phyloP scores from a whole-genome alignment of 2,113 vertebrate genomes.

The Loxodonta africana region DNA sequence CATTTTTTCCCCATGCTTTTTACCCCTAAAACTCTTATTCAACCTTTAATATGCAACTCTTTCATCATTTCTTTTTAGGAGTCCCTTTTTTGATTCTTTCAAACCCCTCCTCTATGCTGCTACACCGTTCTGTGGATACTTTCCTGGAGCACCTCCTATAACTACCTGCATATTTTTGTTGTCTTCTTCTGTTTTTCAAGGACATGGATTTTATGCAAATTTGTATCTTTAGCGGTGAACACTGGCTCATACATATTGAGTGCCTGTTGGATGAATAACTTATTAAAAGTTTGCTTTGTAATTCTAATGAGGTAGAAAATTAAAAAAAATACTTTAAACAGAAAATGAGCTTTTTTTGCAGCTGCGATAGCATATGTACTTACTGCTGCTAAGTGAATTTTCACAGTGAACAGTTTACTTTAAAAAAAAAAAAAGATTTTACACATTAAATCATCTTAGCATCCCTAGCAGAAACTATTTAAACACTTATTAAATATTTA shows the following conservation, averaged over 20 bases:
- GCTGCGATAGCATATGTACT: too few relatives aligned
- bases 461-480: neutral
- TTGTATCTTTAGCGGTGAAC: neutral
- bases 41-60: neutral
- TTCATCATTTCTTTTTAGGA: neutral
- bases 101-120: neutral
- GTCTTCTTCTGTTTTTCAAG: constrained; percentile 35
- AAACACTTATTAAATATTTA: constrained; percentile 15
- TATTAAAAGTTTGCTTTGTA: constrained; percentile 17
- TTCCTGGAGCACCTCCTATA: constrained; percentile 10
- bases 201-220: neutral
- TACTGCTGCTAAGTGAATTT: neutral
- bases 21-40: neutral
- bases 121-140: neutral
- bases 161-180: neutral
- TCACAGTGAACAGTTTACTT: neutral
- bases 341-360: neutral
- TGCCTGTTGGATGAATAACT: neutral
- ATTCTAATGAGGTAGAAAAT: neutral
- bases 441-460: neutral
- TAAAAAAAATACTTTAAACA: neutral
- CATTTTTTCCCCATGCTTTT: constrained; percentile 27
- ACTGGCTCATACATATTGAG: neutral
- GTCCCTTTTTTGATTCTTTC: neutral
- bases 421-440: constrained; percentile 23